Evolutionary conservation across 1,140 invertebrate genomes (phyloP), one percentile per base, ranked within the genome.

Genomic region (Mylabris phalerata): DNA sequence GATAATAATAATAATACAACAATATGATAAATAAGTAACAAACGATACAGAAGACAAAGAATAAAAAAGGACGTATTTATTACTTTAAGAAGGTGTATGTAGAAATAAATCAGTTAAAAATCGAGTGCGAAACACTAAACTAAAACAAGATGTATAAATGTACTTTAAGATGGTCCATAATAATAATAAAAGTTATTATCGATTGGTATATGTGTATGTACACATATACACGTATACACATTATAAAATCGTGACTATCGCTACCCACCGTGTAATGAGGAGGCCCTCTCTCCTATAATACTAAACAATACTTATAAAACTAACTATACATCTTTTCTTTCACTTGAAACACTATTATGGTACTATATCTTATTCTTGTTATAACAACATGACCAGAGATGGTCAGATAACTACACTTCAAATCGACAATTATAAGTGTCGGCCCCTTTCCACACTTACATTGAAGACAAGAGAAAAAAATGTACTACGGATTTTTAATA

Each of bases 201-300:
- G 65, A 58, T 52, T 64, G 66, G 70, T 72, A 73, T 71, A 69
- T 72, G 32, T 19, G 19, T 19, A 19, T 19, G 1, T 19, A 19
- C 19, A 19, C 19, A 19, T 19, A 19, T 19, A 19, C 19, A 19
- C 19, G 71, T 73, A 72, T 68, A 73, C 70, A 73, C 69, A 70
- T 73, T 72, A 72, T 64, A 60, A 62, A 67, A 62, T 73, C 71
- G 71, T 73, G 71, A 73, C 67, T 63, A 69, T 69, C 66, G 61
- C 70, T 70, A 67, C 71, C 71, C 70, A 73, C 71, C 69, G 71
- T 70, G 70, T 73, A 73, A 73, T 73, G 71, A 73, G 69, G 69
- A 64, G 70, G 64, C 66, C 62, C 60, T 51, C 61, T 41, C 43
- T 52, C 50, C 50, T 25, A 44, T 54, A 42, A 11, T 54, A 38